Percentiles rank a stretch among this genome's conserved stretches.
Conservation (phyloP, 2,797 vertebrate species). For the Avahi laniger region DNA sequence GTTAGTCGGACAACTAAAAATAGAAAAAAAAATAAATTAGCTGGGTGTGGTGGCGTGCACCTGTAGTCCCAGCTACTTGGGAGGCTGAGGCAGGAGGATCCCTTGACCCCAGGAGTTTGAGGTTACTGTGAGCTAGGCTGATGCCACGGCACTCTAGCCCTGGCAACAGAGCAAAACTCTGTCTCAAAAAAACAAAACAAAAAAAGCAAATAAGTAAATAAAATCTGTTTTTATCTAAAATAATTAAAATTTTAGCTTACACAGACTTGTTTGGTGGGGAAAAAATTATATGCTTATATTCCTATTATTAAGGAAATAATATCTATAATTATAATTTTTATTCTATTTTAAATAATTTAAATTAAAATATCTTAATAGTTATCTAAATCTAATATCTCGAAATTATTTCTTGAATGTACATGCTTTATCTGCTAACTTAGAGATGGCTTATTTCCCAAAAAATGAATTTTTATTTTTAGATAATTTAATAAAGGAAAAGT, state of each 20-base stretch:
- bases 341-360: constrained; percentile 21
- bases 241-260: background rate
- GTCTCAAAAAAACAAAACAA: no score
- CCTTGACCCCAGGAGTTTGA: no score
- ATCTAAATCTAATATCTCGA: background rate
- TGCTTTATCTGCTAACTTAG: constrained; percentile 15
- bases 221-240: background rate
- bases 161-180: no score
- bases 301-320: constrained; percentile 1
- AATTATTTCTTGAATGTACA: background rate
- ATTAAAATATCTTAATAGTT: background rate
- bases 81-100: no score
- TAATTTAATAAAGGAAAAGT: background rate
- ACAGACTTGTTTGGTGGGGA: background rate
- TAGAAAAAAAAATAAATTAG: no score
- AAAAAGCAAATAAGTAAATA: no score
- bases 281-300: background rate
- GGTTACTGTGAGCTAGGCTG: no score
- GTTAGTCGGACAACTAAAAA: no score
- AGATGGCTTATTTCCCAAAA: background rate
- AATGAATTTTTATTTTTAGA: constrained; percentile 20
- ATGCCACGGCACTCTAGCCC: no score
- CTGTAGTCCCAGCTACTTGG: no score
- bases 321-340: background rate
- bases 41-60: no score